Evolutionary conservation across 2,888 invertebrate species (phyloP), one percentile per base, ranked within the genome.

Genomic region (Congeria kusceri): DNA sequence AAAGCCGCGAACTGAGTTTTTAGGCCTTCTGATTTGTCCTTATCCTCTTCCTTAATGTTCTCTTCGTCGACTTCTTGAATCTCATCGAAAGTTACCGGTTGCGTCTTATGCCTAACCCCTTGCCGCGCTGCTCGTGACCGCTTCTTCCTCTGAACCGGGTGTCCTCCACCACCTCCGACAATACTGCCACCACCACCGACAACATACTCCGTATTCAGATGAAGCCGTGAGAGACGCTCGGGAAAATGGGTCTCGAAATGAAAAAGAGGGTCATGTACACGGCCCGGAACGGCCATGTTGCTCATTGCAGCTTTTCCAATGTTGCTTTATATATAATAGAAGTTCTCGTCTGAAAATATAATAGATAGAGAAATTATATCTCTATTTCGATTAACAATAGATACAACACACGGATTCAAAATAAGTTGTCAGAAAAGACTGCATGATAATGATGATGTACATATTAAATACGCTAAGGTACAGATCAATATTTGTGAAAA

Each of bases 81-180:
- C 94, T 96, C 96, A 53, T 96, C 95, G 93, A 96, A 96, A 58
- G 96, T 96, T 84, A 96, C 95, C 1, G 96, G 96, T 92, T 95
- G 95, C 46, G 96, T 96, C 86, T 95, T 95, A 90, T 95, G 95
- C 61, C 96, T 94, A 3, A 93, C 87, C 84, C 94, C 81, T 53
- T 92, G 91, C 57, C 94, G 94, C 88, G 94, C 93, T 80, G 94
- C 89, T 69, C 94, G 94, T 89, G 94, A 94, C 87, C 95, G 95
- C 87, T 95, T 95, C 86, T 93, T 95, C 85, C 94, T 95, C 58
- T 94, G 87, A 3, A 76, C 82, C 0, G 83, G 80, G 20, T 75
- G 69, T 49, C 53, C 72, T 9, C 74, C 76, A 25, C 49, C 91
- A 1, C 39, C 39, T 9, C 39, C 39, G 18, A 15, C 53, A 53